These are phyloP conservation scores for Babylonia areolata DNA, from an alignment of 1,140 invertebrate genomes.

Conservation along the genomic window DNA sequence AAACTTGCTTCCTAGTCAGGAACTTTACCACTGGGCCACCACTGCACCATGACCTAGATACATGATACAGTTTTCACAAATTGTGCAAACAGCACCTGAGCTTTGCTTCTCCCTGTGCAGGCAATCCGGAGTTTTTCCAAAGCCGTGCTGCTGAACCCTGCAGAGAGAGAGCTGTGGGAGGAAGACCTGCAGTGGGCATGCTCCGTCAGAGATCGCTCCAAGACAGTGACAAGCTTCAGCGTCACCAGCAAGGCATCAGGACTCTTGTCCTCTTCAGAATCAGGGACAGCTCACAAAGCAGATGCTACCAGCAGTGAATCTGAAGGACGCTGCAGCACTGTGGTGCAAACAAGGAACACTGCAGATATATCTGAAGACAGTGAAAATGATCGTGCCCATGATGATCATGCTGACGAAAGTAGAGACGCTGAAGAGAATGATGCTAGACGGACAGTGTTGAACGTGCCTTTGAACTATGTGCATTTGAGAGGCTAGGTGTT, in stretches of 20 bases:
- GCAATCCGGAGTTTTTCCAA: conserved; percentile 74
- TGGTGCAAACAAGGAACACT: neutral
- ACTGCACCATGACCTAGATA: too few relatives aligned
- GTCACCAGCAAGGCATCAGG: neutral
- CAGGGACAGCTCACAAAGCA: neutral
- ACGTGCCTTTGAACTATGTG: conserved; percentile 23
- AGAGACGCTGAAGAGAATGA: neutral
- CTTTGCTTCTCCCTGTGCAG: conserved; percentile 52
- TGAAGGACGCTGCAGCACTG: neutral
- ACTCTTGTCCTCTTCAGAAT: neutral
- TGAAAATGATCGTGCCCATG: neutral
- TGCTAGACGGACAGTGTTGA: neutral
- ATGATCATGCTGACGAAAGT: neutral
- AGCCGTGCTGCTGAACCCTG: conserved; percentile 74
- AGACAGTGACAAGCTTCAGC: neutral
- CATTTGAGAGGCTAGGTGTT: conserved; percentile 25
- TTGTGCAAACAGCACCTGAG: neutral
- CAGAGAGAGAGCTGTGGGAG: conserved; percentile 72
- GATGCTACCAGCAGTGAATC: neutral
- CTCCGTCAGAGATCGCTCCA: conserved; percentile 55
- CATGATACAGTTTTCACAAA: too few relatives aligned
- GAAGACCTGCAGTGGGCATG: conserved; percentile 73
- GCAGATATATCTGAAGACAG: neutral
- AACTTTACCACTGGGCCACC: too few relatives aligned
- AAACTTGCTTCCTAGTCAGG: too few relatives aligned